Percentiles rank a stretch among this genome's conserved stretches.
These are phyloP conservation scores for Heliconius sara DNA, from an alignment of 2,888 invertebrate genomes.

Conservation along the genomic window DNA sequence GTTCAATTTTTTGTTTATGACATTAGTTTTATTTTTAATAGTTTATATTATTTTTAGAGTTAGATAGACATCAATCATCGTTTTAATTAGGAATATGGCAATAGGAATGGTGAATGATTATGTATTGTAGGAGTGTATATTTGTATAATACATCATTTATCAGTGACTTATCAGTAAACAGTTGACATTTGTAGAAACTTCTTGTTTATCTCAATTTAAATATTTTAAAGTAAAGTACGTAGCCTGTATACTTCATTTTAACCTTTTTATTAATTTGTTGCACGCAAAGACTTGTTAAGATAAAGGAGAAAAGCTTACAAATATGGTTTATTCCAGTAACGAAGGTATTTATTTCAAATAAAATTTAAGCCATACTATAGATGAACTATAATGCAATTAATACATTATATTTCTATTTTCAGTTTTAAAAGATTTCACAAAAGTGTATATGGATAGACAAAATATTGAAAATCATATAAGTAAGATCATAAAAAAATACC, in stretches of 20 bases:
- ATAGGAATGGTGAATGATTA: not conserved
- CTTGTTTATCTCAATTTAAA: not conserved
- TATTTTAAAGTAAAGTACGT: not conserved
- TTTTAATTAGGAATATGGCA: not conserved
- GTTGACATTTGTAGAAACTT: constrained; percentile 8
- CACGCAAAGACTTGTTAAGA: not conserved
- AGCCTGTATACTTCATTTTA: not conserved
- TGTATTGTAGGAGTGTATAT: not conserved
- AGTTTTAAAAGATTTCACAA: constrained; percentile 58
- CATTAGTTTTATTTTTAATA: not conserved
- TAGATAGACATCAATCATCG: not conserved
- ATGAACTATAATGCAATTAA: not conserved
- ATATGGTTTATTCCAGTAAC: not conserved
- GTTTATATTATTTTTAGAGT: too few relatives aligned
- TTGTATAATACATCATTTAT: not conserved
- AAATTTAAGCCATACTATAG: not conserved
- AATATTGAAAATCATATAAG: constrained; percentile 68
- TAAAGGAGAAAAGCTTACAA: not conserved
- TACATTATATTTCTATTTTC: constrained; percentile 40
- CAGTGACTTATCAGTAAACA: constrained; percentile 3
- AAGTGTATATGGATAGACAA: constrained; percentile 64
- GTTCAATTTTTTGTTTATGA: not conserved
- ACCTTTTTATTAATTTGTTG: not conserved
- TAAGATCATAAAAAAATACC: constrained; percentile 58
- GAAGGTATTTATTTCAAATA: not conserved